Evolutionary conservation across 30 jellyfish, hydroid and myxozoan species (phyloP).

Genomic region (Phacellophora camtschatica): DNA sequence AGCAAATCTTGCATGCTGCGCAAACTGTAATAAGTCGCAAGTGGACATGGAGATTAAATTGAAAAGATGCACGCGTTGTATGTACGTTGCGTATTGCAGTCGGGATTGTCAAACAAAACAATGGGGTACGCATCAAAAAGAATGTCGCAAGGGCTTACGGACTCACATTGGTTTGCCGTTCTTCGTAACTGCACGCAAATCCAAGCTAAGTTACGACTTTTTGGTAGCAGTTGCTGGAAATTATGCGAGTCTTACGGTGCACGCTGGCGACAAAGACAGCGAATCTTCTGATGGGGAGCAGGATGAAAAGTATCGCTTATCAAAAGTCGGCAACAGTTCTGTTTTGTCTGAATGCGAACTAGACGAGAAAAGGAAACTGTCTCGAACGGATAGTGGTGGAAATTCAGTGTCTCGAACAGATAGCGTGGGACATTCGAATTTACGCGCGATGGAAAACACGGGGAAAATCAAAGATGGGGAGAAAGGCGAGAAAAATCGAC

Average conservation of each 20-base stretch:
- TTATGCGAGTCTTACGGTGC: conserved; percentile 71
- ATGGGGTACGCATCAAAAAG: conserved; percentile 74
- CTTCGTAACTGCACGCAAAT: conserved; percentile 45
- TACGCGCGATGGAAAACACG: neutral
- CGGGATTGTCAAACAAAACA: conserved; percentile 87
- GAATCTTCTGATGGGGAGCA: conserved; percentile 24
- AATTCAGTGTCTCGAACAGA: neutral
- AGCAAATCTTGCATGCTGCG: conserved; percentile 24
- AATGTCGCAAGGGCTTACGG: conserved; percentile 71
- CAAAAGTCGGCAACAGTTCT: neutral
- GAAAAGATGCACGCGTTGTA: conserved; percentile 93
- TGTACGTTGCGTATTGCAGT: conserved; percentile 82
- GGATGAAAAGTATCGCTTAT: conserved; percentile 8
- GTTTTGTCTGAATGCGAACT: conserved; percentile 43
- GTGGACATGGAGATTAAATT: conserved; percentile 40
- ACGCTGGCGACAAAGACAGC: conserved; percentile 14
- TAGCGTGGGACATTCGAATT: neutral
- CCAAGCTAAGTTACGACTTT: conserved; percentile 25
- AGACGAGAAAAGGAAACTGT: conserved; percentile 25
- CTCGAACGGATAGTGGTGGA: conserved; percentile 4
- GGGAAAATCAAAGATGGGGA: conserved; percentile 25
- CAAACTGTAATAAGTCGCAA: conserved; percentile 50
- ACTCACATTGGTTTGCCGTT: conserved; percentile 83
- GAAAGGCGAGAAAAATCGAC: conserved; percentile 28
- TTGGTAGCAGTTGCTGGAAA: conserved; percentile 35